Conservation (phyloP, 2,113 vertebrate genomes). For the Grammomys surdaster region DNA sequence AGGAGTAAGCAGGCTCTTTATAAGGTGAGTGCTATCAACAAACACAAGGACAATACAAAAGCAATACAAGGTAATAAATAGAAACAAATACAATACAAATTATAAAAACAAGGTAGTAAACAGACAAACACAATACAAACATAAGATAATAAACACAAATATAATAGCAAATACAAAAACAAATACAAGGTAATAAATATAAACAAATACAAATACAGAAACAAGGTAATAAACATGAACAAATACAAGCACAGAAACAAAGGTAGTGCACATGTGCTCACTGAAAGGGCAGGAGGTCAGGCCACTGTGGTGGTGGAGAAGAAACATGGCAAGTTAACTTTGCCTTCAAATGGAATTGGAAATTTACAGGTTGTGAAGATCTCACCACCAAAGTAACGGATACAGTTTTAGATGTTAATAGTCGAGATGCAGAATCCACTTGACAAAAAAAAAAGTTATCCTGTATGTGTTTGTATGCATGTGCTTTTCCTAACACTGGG, state of each 20-base stretch:
- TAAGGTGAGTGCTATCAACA: constrained; percentile 12
- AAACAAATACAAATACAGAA: too few relatives aligned
- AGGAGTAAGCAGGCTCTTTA: background rate
- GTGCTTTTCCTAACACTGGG: background rate
- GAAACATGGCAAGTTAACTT: background rate
- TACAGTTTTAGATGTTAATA: background rate
- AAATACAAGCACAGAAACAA: background rate
- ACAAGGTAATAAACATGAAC: too few relatives aligned
- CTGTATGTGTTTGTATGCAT: background rate
- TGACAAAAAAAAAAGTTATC: background rate
- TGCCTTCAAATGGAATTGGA: constrained; percentile 21
- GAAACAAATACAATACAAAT: too few relatives aligned
- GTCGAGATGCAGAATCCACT: background rate
- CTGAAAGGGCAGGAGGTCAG: constrained; percentile 1
- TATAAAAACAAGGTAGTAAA: too few relatives aligned
- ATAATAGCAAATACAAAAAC: too few relatives aligned
- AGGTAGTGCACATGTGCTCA: background rate
- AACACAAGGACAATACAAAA: background rate
- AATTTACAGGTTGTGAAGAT: background rate
- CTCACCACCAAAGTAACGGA: constrained; percentile 5
- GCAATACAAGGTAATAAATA: too few relatives aligned
- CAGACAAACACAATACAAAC: too few relatives aligned
- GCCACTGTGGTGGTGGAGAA: background rate
- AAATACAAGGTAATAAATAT: too few relatives aligned
- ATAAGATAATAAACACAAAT: too few relatives aligned